Conservation (phyloP, 2,113 vertebrate species). For the Carlito syrichta region DNA sequence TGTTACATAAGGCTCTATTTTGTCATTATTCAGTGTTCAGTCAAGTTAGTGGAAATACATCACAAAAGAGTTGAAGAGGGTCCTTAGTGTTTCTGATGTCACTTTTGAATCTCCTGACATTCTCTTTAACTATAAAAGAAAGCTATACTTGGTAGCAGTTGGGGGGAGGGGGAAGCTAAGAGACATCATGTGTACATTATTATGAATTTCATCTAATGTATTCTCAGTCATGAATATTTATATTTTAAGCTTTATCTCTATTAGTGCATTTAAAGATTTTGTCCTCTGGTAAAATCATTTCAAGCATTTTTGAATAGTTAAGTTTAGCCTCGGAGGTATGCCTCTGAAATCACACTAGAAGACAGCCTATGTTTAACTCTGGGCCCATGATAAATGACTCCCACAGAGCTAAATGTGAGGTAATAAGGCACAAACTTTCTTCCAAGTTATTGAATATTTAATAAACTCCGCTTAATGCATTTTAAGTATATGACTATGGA, state of each 20-base stretch:
- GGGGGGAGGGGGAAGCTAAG: not conserved
- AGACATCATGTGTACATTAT: not conserved
- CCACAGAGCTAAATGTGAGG: not conserved
- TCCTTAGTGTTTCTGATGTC: fast-evolving
- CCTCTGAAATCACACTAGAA: not conserved
- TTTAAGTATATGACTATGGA: not conserved
- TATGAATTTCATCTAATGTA: not conserved
- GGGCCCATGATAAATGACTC: not conserved
- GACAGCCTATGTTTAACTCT: not conserved
- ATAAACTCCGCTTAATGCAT: not conserved
- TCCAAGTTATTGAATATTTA: slow-evolving; percentile 23
- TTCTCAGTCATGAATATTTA: not conserved
- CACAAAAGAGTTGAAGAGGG: not conserved
- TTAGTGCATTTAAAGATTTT: not conserved
- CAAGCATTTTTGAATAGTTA: not conserved
- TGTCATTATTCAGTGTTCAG: not conserved
- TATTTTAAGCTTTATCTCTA: not conserved
- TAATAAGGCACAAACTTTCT: not conserved
- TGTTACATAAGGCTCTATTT: not conserved
- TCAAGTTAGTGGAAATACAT: not conserved
- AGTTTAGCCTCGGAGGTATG: not conserved
- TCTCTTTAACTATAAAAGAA: not conserved
- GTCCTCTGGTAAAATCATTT: not conserved
- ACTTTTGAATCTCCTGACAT: not conserved
- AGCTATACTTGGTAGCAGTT: not conserved